Conservation (phyloP, 2,113 vertebrate genomes). For the Pavo muticus region DNA sequence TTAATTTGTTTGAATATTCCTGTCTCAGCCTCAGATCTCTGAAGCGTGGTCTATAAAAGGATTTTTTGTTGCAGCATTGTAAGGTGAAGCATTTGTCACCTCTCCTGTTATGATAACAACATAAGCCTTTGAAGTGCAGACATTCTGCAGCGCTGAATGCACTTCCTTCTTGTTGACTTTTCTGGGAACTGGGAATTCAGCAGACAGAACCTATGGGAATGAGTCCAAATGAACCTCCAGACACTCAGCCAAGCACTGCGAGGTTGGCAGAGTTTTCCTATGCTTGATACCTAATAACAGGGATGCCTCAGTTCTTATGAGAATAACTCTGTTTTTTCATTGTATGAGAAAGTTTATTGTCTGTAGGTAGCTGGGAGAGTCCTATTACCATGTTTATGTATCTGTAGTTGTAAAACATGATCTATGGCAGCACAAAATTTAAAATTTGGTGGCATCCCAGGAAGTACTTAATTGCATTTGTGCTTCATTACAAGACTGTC, state of each 20-base stretch:
- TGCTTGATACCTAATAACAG: neutral
- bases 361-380: constrained; percentile 8
- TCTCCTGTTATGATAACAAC: neutral
- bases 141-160: neutral
- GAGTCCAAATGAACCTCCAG: constrained; percentile 1
- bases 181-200: neutral
- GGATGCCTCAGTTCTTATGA: constrained; percentile 31
- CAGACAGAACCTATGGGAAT: neutral
- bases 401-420: constrained; percentile 37
- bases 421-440: constrained; percentile 10
- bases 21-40: neutral
- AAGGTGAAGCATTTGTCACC: neutral
- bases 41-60: neutral
- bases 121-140: constrained; percentile 1
- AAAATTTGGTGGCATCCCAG: constrained; percentile 50
- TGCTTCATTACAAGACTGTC: constrained; percentile 52
- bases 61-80: neutral
- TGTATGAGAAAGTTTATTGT: constrained; percentile 35
- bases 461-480: constrained; percentile 56
- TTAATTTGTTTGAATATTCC: neutral
- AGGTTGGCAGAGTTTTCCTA: neutral
- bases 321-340: constrained; percentile 17
- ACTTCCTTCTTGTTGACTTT: neutral
- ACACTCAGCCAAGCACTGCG: neutral
- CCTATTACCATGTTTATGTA: constrained; percentile 14